phyloP scores from a whole-genome alignment of 2,113 vertebrate genomes.

The Cygnus atratus region DNA sequence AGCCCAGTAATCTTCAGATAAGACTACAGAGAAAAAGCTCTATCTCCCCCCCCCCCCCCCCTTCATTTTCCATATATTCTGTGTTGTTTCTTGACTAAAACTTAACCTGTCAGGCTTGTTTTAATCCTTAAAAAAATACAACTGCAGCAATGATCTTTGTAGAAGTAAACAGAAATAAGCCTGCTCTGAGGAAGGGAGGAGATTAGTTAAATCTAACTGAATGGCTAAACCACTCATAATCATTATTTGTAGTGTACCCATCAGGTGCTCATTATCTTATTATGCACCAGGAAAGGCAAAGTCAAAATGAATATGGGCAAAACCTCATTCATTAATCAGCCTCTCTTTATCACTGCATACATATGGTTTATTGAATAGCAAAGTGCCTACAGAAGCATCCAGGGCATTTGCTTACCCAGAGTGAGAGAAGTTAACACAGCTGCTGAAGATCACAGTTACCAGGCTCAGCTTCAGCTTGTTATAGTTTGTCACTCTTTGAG shows the following conservation, averaged over 20 bases:
- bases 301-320: neutral
- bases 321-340: neutral
- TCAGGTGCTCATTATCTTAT: neutral
- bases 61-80: neutral
- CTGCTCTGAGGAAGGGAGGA: neutral
- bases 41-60: too few species aligned
- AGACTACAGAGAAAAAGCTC: neutral
- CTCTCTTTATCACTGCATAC: neutral
- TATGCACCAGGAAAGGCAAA: neutral
- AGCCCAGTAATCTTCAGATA: neutral
- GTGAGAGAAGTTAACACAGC: neutral
- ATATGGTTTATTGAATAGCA: neutral
- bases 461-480: neutral
- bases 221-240: conserved; percentile 11
- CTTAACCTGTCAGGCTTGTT: neutral
- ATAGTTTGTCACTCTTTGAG: accelerated
- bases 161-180: conserved; percentile 46
- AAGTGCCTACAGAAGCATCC: neutral
- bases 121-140: conserved; percentile 49
- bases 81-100: neutral
- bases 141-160: neutral
- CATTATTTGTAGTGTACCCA: neutral
- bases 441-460: neutral
- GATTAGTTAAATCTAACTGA: conserved; percentile 6
- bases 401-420: neutral